Evolutionary conservation across 2,797 vertebrate species (phyloP), one percentile per base, ranked within the genome.

Genomic region (Coreius guichenoti): DNA sequence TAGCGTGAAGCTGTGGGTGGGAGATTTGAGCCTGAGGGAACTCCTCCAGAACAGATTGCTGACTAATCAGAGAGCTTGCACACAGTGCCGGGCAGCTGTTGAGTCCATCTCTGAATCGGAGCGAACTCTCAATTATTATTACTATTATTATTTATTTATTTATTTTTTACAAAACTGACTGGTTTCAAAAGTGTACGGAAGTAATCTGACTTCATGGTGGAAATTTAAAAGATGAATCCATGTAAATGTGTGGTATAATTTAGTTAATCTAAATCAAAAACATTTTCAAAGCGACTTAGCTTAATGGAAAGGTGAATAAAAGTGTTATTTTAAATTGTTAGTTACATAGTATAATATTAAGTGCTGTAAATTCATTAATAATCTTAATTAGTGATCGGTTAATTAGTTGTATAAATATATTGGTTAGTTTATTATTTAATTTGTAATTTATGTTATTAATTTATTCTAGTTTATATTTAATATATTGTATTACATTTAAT

Each of bases 31-130:
- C 87, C 86, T 81, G 80, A 70, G 80, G 73, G 84, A 88, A 80
- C 68, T 88, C 86, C 77, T 56, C 36, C 67, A 77, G 73, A 84
- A 86, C 69, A 69, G 61, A 68, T 61, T 89, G 89, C 90, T 91
- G 87, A 91, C 83, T 91, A 91, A 91, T 87, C 90, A 81, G 33
- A 74, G 81, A 84, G 54, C 76, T 65, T 87, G 87, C 81, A 77
- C 58, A 51, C 49, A 72, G 85, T 65, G 69, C 51, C 63, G 56
- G 86, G 74, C 85, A 90, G 80, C 63, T 83, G 76, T 31, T 68
- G 80, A 82, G 85, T 76, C 23, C 49, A 16, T 73, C 45, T 69
- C 61, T 73, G 70, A 85, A 3, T 63, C 12, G 26, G 13, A 63
- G 26, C 26, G 56, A 63, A 73, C 70, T 80, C 83, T 73, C 70